These are phyloP conservation scores for Neogale vison DNA, from an alignment of 2,113 vertebrate genomes.

Conservation along the genomic window DNA sequence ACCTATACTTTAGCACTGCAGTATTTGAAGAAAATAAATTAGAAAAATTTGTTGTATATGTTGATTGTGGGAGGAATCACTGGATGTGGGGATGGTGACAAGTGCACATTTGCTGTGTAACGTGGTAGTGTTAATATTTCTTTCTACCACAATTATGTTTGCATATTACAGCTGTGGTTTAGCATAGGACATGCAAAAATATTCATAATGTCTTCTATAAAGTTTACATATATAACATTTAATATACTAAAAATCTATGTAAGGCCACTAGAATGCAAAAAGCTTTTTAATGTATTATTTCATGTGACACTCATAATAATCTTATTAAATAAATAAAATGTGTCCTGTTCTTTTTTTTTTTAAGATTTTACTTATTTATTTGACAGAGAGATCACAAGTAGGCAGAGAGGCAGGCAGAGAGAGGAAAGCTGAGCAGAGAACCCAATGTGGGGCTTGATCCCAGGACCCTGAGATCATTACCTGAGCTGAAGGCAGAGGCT, in stretches of 20 bases:
- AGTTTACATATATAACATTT: background rate
- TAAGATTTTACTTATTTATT: too few species aligned
- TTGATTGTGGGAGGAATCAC: background rate
- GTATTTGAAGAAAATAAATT: background rate
- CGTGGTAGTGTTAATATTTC: background rate
- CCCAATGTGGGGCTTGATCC: too few species aligned
- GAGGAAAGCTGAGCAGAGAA: too few species aligned
- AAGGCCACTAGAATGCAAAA: background rate
- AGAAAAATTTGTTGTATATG: background rate
- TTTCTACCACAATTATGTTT: background rate
- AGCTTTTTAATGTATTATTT: background rate
- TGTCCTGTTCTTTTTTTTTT: background rate
- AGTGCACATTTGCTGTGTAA: background rate
- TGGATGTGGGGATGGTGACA: background rate
- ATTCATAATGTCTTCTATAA: background rate
- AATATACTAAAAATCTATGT: background rate
- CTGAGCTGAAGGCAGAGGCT: too few species aligned
- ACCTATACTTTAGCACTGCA: background rate
- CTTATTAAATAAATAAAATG: background rate
- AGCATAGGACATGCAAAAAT: background rate
- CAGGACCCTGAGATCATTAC: too few species aligned
- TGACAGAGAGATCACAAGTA: too few species aligned
- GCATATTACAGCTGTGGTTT: background rate
- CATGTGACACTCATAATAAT: background rate
- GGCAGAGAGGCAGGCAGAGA: too few species aligned